phyloP scores from a whole-genome alignment of 2,113 vertebrate genomes.

The Amblyornis subalaris region DNA sequence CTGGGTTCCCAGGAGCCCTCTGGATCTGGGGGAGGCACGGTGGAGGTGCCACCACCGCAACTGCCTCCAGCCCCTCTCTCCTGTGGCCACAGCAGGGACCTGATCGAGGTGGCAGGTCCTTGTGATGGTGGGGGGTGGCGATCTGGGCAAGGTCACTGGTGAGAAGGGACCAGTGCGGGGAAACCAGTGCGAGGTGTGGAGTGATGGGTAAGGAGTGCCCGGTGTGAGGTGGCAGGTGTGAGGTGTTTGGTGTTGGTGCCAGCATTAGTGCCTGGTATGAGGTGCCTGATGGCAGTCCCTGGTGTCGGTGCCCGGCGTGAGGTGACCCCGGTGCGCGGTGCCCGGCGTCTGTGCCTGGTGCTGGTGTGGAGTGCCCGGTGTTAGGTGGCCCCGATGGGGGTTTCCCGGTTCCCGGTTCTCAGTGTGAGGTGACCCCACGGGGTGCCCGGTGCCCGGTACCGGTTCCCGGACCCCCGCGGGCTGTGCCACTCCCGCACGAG shows the following conservation, averaged over 20 bases:
- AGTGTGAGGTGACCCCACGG: neutral
- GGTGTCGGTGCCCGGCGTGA: neutral
- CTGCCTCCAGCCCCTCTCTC: neutral
- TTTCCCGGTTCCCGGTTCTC: neutral
- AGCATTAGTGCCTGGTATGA: rapidly evolving
- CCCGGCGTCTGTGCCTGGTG: rapidly evolving
- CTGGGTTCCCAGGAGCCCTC: neutral
- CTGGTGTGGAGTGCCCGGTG: neutral
- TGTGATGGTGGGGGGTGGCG: neutral
- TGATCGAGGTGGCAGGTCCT: neutral
- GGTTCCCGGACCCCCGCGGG: neutral
- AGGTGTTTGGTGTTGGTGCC: neutral
- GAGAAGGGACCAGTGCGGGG: neutral
- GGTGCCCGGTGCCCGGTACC: too few species aligned
- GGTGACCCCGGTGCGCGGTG: neutral
- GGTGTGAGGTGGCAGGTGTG: neutral
- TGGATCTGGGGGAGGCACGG: neutral
- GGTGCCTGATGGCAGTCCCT: neutral
- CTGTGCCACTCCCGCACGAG: neutral
- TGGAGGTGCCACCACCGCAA: neutral
- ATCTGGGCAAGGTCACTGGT: neutral
- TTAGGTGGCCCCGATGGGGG: neutral
- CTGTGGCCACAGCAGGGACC: neutral
- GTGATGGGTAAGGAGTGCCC: neutral
- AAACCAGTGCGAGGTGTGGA: neutral